Base-by-base conservation (phyloP, 2,888 invertebrate species). In the Drosophila gaucha region DNA sequence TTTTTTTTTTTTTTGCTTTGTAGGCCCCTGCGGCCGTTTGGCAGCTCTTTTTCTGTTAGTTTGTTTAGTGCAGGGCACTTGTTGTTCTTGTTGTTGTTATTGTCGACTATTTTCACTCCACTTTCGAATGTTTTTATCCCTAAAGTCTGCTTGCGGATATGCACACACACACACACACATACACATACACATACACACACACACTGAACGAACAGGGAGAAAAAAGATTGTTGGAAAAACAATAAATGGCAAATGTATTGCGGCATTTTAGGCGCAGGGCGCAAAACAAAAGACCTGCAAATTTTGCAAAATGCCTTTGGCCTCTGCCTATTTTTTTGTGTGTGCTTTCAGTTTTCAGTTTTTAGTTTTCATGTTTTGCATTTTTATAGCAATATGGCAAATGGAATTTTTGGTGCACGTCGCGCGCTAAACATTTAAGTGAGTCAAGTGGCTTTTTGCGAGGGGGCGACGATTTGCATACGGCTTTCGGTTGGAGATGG, bases 71-170 rank as follows among this genome's bases (percentile, higher is more conserved):
- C 20, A 36, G 50, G 47, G 71, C 47, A 52, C 35, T 68, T 54
- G 65, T 46, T 58, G 51, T 50, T 70, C 35, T 35, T 60, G 35
- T 41, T 47, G 47, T 49, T 50, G 56, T 63, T 51, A 58, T 59
- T 80, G 63, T 60, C 67, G 78, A 79, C 79, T 80, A 84, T 85
- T 86, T 84, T 86, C 73, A 80, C 69, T 80, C 74, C 80, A 77
- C 80, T 80, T 80, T 86, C 67, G 70, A 71, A 79, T 77, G 80
- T 80, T 85, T 84, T 86, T 85, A 85, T 85, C 80, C 86, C 77
- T 74, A 85, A 85, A 85, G 86, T 80, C 80, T 66, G 84, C 86
- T 86, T 80, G 86, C 84, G 86, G 84, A 80, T 82, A 85, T 83
- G 77, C 84, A 73, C 49, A 75, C 24, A 59, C 38, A 35, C 44